These are phyloP conservation scores for Pholis gunnellus DNA, from an alignment of 2,113 vertebrate species.

Conservation along the genomic window DNA sequence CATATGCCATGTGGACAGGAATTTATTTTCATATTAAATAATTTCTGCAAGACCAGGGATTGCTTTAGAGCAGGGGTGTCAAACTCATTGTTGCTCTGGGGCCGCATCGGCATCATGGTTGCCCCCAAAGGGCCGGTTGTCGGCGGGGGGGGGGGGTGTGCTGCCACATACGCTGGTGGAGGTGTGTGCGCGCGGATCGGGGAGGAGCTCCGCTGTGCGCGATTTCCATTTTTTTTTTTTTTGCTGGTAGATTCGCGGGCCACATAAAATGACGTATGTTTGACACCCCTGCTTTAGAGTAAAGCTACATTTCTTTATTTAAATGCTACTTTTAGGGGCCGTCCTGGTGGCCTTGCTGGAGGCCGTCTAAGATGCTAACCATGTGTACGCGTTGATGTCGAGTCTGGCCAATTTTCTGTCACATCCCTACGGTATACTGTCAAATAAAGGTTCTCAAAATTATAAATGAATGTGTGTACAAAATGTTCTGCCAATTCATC, in stretches of 20 bases:
- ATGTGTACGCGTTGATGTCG: background rate
- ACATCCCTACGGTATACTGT: background rate
- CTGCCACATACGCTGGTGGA: too few species aligned
- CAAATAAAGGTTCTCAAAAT: background rate
- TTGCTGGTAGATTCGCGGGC: too few species aligned
- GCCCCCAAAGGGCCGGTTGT: too few species aligned
- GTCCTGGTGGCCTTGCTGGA: background rate
- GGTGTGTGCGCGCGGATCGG: too few species aligned
- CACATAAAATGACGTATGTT: too few species aligned
- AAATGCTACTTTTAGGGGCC: background rate
- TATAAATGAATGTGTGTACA: background rate
- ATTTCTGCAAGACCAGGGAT: background rate
- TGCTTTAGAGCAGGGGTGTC: too few species aligned
- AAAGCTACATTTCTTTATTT: background rate
- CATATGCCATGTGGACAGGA: background rate
- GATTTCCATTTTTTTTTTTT: too few species aligned
- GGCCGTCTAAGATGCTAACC: background rate
- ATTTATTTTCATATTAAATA: background rate
- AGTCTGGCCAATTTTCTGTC: background rate
- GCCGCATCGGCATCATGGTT: too few species aligned
- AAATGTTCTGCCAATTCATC: background rate
- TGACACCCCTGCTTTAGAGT: background rate
- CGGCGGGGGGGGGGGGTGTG: too few species aligned
- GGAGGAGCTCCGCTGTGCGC: too few species aligned
- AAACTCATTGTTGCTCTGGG: too few species aligned